Evolutionary conservation across 2,797 vertebrate genomes (phyloP).

Genomic region (Parauchenoglanis ngamensis): DNA sequence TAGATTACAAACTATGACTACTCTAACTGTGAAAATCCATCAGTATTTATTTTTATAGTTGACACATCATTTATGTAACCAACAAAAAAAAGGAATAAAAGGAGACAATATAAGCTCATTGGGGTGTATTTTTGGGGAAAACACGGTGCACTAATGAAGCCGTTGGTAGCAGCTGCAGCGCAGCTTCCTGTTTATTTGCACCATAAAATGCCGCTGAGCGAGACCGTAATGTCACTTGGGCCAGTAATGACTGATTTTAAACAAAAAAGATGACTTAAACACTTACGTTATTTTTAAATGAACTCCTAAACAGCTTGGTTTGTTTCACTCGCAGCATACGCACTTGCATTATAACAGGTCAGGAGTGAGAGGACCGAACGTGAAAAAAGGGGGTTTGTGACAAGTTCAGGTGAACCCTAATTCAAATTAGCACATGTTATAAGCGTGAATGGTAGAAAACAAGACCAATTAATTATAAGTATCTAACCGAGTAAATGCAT

Average conservation of each 20-base stretch:
- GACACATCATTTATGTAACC: not conserved
- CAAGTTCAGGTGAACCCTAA: not conserved
- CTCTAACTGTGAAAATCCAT: not conserved
- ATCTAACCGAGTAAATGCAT: not conserved
- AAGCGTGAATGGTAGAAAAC: not conserved
- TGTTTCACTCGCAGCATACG: not conserved
- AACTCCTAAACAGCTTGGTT: not conserved
- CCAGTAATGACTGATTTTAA: not conserved
- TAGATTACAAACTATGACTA: not conserved
- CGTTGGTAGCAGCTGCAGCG: not conserved
- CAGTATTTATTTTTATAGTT: not conserved
- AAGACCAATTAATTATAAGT: not conserved
- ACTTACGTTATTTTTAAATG: not conserved
- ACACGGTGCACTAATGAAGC: not conserved
- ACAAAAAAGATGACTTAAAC: not conserved
- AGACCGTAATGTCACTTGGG: not conserved
- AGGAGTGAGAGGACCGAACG: not conserved
- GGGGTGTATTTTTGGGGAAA: not conserved
- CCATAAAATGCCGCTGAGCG: not conserved
- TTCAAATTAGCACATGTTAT: not conserved
- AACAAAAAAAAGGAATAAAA: not conserved
- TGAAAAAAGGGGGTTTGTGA: not conserved
- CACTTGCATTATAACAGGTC: not conserved
- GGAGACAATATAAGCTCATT: not conserved
- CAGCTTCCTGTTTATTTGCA: conserved; percentile 1